A percentile compares a stretch with the other conserved stretches of the same genome.
phyloP scores from a whole-genome alignment of 2,797 vertebrate genomes.

The Hephaestus fuliginosus region DNA sequence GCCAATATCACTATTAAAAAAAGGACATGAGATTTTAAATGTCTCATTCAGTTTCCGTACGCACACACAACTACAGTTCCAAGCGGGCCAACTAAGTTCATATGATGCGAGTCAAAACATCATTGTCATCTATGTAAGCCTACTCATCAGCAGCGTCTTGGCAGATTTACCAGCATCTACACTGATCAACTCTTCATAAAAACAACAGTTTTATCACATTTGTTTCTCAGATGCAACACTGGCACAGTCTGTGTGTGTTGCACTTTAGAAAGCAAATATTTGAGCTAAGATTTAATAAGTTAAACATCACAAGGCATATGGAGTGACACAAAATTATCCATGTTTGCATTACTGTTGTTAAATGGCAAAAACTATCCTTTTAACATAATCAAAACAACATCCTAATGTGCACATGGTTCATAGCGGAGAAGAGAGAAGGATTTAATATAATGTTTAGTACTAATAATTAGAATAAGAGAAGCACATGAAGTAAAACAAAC shows the following conservation, averaged over 20 bases:
- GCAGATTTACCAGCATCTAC: neutral
- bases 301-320: neutral
- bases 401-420: neutral
- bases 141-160: accelerated
- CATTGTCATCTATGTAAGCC: neutral
- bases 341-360: neutral
- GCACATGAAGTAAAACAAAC: neutral
- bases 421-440: neutral
- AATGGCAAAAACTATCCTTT: neutral
- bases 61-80: neutral
- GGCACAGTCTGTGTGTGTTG: neutral
- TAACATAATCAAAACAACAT: neutral
- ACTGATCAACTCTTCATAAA: neutral
- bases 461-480: neutral
- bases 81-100: neutral
- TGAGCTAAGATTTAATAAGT: no score
- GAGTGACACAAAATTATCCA: neutral
- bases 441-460: neutral
- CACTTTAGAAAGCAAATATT: neutral
- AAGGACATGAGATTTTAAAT: neutral
- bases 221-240: neutral
- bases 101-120: neutral
- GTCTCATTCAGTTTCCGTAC: neutral
- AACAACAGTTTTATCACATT: neutral
- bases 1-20: neutral